phyloP scores from a whole-genome alignment of 92 coral and sea anemone genomes.

The Isaurus tuberculatus region DNA sequence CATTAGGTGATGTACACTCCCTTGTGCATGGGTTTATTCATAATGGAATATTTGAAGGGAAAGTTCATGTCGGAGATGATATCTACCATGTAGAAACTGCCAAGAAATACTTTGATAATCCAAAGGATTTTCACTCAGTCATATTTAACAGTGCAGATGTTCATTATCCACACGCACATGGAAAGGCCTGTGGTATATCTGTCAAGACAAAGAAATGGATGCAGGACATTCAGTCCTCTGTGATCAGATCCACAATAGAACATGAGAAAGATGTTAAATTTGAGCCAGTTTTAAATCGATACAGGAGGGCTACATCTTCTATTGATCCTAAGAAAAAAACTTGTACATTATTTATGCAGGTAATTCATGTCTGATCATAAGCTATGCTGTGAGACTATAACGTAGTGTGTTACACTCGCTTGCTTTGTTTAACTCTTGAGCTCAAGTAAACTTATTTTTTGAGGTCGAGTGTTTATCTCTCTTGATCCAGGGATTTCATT shows the following conservation, averaged over 20 bases:
- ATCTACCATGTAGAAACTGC: slow-evolving; percentile 87
- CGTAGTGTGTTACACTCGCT: background rate
- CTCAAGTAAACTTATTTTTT: too few species aligned
- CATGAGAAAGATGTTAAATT: slow-evolving; percentile 36
- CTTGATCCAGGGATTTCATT: too few species aligned
- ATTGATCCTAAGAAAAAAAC: slow-evolving; percentile 48
- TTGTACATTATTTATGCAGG: slow-evolving; percentile 86
- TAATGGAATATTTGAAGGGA: slow-evolving; percentile 92
- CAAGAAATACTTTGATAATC: slow-evolving; percentile 76
- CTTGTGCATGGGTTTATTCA: slow-evolving; percentile 90
- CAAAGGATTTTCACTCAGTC: slow-evolving; percentile 86
- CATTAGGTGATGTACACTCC: slow-evolving; percentile 73
- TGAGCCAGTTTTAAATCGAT: slow-evolving; percentile 77
- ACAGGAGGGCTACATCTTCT: slow-evolving; percentile 69
- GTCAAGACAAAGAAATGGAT: slow-evolving; percentile 87
- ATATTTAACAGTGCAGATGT: slow-evolving; percentile 82
- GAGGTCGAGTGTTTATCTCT: too few species aligned
- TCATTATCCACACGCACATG: slow-evolving; percentile 83
- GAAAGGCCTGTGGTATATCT: slow-evolving; percentile 77
- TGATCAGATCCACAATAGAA: slow-evolving; percentile 45
- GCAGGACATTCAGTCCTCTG: slow-evolving; percentile 73
- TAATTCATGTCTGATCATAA: slow-evolving; percentile 7
- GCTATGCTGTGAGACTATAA: background rate
- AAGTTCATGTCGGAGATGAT: slow-evolving; percentile 80
- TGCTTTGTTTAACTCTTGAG: too few species aligned